A percentile compares a stretch with the other conserved stretches of the same genome.
Evolutionary conservation across 1,140 invertebrate species (phyloP).

Genomic region (Neodiprion fabricii): DNA sequence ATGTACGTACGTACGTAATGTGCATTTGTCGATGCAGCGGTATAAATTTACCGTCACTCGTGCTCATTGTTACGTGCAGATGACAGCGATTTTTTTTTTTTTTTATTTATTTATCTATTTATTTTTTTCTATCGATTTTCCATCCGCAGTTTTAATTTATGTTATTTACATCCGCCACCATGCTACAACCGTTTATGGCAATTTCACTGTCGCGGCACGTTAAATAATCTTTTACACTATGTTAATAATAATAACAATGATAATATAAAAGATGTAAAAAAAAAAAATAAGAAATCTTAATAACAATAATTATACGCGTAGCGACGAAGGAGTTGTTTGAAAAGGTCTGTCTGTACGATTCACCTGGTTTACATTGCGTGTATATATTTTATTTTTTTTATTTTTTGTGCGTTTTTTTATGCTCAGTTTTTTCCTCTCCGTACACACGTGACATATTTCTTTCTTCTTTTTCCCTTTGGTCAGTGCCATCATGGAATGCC

Average conservation of each 20-base stretch:
- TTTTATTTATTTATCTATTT: not conserved
- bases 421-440: not conserved
- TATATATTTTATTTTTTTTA: too few species aligned
- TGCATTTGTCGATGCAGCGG: too few species aligned
- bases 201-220: not conserved
- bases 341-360: not conserved
- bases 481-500: constrained; percentile 79
- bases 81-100: not conserved
- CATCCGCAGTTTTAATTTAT: too few species aligned
- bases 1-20: too few species aligned
- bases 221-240: constrained; percentile 12
- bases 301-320: not conserved
- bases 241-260: not conserved
- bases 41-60: too few species aligned
- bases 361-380: not conserved
- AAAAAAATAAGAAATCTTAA: not conserved
- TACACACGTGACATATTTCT: not conserved
- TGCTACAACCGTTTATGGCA: too few species aligned
- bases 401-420: not conserved
- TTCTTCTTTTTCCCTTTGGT: constrained; percentile 9
- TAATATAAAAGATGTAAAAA: not conserved
- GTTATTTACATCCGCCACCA: too few species aligned
- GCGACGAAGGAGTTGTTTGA: too few species aligned
- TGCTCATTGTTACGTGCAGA: too few species aligned
- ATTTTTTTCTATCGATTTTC: not conserved